These are phyloP conservation scores for Gymnosoma rotundatum DNA, from an alignment of 2,888 invertebrate genomes.

Conservation along the genomic window DNA sequence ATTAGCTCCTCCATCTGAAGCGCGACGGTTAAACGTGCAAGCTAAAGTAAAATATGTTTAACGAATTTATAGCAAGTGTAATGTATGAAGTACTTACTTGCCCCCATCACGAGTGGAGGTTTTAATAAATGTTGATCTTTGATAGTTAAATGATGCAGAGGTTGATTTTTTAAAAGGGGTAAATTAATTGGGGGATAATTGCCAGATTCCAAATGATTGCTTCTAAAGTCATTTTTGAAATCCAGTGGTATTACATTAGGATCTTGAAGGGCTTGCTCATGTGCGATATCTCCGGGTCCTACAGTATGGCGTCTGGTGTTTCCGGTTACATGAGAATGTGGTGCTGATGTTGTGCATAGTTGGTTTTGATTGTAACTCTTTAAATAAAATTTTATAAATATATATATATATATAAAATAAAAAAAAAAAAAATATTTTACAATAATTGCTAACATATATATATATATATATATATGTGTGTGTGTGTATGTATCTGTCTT, in stretches of 20 bases:
- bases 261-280: slow-evolving; percentile 88
- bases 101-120: slow-evolving; percentile 95
- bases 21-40: slow-evolving; percentile 93
- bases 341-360: slow-evolving; percentile 74
- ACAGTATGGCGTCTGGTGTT: slow-evolving; percentile 95
- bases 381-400: slow-evolving; percentile 38
- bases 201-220: slow-evolving; percentile 73
- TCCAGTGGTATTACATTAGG: slow-evolving; percentile 80
- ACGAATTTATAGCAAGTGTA: not conserved
- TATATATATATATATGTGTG: no score
- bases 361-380: slow-evolving; percentile 76
- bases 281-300: slow-evolving; percentile 94
- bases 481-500: no score
- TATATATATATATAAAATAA: not conserved
- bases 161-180: slow-evolving; percentile 91
- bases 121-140: slow-evolving; percentile 97
- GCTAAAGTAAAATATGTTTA: slow-evolving; percentile 35
- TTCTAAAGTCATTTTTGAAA: slow-evolving; percentile 79
- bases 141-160: slow-evolving; percentile 92
- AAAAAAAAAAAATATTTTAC: no score
- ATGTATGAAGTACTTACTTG: slow-evolving; percentile 84
- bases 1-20: slow-evolving; percentile 98
- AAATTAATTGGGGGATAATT: slow-evolving; percentile 92
- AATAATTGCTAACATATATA: no score
- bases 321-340: slow-evolving; percentile 73